These are phyloP conservation scores for Chitala chitala DNA, from an alignment of 2,113 vertebrate species.

Conservation along the genomic window DNA sequence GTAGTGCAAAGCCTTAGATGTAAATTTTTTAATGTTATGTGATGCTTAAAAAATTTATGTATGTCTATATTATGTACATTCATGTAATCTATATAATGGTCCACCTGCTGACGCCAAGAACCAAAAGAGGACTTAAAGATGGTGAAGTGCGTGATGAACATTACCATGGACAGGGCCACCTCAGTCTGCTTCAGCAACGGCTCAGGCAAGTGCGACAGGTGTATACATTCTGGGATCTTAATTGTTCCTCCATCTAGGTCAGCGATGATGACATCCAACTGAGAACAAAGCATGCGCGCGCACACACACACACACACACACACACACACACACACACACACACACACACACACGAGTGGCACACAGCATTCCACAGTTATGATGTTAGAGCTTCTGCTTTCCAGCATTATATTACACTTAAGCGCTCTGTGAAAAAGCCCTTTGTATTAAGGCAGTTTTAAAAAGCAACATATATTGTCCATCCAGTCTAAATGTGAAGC, in stretches of 20 bases:
- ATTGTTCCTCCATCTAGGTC: slow-evolving; percentile 97
- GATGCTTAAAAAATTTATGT: no score
- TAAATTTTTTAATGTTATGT: no score
- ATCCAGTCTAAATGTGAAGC: background rate
- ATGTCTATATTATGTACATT: no score
- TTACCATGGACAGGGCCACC: slow-evolving; percentile 81
- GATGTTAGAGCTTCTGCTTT: background rate
- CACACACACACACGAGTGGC: background rate
- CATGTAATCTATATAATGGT: no score
- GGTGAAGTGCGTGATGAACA: slow-evolving; percentile 24
- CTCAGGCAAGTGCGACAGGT: slow-evolving; percentile 89
- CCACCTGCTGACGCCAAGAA: background rate
- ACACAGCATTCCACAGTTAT: background rate
- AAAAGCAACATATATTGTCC: background rate
- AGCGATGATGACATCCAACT: slow-evolving; percentile 97
- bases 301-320: background rate
- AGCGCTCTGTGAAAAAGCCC: background rate
- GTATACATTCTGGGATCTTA: slow-evolving; percentile 96
- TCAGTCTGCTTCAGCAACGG: slow-evolving; percentile 86
- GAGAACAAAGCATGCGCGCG: slow-evolving; percentile 30
- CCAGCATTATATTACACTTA: background rate
- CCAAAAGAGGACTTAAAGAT: background rate
- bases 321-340: background rate
- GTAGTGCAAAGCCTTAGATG: no score
- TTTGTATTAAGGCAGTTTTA: background rate